Conservation (phyloP, 2,888 invertebrate species). For the Leptinotarsa haldemani region DNA sequence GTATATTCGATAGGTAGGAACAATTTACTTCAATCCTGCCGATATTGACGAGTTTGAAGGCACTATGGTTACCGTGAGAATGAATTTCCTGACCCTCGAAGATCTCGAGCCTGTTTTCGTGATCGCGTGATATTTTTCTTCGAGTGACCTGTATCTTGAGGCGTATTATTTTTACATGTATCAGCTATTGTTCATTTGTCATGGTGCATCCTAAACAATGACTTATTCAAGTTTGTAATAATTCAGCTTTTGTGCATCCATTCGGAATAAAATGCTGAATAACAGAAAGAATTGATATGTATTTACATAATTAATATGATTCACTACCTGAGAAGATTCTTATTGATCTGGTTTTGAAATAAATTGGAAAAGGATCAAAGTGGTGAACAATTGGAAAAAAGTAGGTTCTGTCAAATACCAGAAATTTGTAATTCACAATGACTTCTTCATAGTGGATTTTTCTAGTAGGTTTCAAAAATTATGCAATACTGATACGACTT, state of each 20-base stretch:
- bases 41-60: slow-evolving; percentile 31
- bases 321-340: no score
- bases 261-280: neutral
- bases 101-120: slow-evolving; percentile 31
- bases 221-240: neutral
- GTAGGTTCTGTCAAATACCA: no score
- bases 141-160: slow-evolving; percentile 45
- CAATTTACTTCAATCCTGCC: slow-evolving; percentile 20
- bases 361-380: neutral
- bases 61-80: slow-evolving; percentile 44
- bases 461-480: no score
- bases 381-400: neutral
- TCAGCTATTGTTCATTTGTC: slow-evolving; percentile 33
- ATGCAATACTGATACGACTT: no score
- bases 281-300: neutral
- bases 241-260: neutral
- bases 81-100: slow-evolving; percentile 36
- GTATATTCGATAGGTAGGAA: slow-evolving; percentile 6
- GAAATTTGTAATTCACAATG: no score
- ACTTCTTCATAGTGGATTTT: no score
- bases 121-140: slow-evolving; percentile 43
- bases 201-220: neutral
- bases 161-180: slow-evolving; percentile 38
- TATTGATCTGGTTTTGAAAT: no score
- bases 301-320: neutral